These are phyloP conservation scores for Podilymbus podiceps DNA, from an alignment of 2,113 vertebrate species.

Conservation along the genomic window DNA sequence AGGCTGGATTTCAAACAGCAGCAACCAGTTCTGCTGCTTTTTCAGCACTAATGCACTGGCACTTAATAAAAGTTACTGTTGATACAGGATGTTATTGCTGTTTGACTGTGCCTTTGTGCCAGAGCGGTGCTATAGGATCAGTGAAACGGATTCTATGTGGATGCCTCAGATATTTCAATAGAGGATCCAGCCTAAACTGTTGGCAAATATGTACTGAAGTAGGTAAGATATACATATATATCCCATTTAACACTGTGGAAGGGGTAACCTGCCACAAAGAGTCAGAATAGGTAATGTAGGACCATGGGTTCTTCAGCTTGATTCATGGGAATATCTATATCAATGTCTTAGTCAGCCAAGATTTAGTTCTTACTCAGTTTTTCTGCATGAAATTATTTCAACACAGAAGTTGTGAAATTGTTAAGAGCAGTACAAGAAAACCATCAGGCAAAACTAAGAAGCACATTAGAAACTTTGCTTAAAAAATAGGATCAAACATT, in stretches of 20 bases:
- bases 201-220: not conserved
- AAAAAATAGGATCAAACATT: not conserved
- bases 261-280: not conserved
- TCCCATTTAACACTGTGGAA: not conserved
- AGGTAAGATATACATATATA: rapidly evolving
- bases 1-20: not conserved
- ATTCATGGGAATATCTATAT: not conserved
- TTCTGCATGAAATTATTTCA: not conserved
- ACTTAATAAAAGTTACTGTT: not conserved
- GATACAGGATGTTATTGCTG: not conserved
- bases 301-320: not conserved
- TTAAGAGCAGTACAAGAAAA: not conserved
- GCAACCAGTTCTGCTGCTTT: not conserved
- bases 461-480: not conserved
- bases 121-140: not conserved
- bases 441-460: not conserved
- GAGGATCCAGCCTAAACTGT: not conserved
- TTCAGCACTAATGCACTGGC: not conserved
- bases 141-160: not conserved
- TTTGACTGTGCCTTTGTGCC: not conserved
- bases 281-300: not conserved
- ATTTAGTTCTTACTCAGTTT: not conserved
- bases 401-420: not conserved
- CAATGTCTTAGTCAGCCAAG: not conserved
- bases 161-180: not conserved